phyloP scores from a whole-genome alignment of 1,140 invertebrate species.

The Cydia pomonella region DNA sequence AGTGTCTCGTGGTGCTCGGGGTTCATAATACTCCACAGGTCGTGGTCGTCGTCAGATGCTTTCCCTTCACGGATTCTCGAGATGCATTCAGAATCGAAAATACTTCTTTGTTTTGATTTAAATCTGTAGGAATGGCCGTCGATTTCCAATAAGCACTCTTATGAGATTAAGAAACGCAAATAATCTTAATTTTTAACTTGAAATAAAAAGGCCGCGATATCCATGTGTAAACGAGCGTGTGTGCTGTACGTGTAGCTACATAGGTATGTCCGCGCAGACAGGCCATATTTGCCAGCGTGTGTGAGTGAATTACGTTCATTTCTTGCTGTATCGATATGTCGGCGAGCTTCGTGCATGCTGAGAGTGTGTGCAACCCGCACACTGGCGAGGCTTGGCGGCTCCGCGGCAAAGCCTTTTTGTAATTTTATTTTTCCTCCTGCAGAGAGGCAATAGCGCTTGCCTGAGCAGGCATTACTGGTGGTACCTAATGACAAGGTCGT shows the following conservation, averaged over 20 bases:
- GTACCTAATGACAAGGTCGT: constrained; percentile 39
- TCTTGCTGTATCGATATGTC: constrained; percentile 57
- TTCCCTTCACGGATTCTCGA: background rate
- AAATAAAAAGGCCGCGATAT: constrained; percentile 25
- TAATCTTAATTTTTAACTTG: constrained; percentile 18
- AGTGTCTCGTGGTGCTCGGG: constrained; percentile 27
- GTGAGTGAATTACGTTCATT: constrained; percentile 63
- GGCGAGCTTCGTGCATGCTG: constrained; percentile 55
- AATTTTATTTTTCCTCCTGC: constrained; percentile 75
- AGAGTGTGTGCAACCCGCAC: constrained; percentile 61
- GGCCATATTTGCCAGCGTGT: constrained; percentile 46
- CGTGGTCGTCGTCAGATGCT: background rate
- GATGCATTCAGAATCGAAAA: background rate
- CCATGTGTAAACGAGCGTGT: constrained; percentile 33
- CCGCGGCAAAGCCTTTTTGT: constrained; percentile 74
- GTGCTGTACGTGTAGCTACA: constrained; percentile 34
- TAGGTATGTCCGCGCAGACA: constrained; percentile 47
- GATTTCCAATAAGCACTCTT: constrained; percentile 31
- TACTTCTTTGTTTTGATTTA: constrained; percentile 3
- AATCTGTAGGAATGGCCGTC: background rate
- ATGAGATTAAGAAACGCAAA: constrained; percentile 7
- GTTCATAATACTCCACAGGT: background rate
- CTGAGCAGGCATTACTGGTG: constrained; percentile 36
- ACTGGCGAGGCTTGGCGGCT: constrained; percentile 54
- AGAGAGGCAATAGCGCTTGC: constrained; percentile 49